Percentiles rank a stretch among this genome's conserved stretches.
Conservation (phyloP, 2,113 vertebrate genomes). For the Callorhinus ursinus region DNA sequence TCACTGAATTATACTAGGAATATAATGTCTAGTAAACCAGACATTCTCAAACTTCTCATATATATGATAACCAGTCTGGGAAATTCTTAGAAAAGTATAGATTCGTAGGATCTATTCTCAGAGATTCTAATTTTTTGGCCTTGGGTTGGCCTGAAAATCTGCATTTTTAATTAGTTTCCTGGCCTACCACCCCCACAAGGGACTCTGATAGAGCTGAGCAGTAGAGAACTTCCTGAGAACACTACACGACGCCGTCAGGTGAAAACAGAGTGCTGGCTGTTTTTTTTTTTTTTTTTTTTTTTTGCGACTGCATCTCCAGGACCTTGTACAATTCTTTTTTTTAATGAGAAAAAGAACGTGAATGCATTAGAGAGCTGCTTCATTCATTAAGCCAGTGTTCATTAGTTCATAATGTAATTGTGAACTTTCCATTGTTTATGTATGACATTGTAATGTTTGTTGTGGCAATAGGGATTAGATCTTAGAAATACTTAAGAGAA, state of each 20-base stretch:
- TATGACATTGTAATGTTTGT: background rate
- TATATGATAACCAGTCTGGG: background rate
- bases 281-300: background rate
- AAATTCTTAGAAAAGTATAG: background rate
- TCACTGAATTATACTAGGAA: background rate
- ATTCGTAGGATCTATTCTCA: background rate
- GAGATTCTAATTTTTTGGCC: background rate
- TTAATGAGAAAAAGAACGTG: background rate
- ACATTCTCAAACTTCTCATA: background rate
- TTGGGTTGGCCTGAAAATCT: background rate
- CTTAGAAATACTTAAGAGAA: background rate
- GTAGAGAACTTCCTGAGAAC: background rate
- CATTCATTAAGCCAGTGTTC: background rate
- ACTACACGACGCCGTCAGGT: fast-evolving
- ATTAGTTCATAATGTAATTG: background rate
- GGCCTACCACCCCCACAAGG: background rate
- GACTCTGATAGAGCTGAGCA: background rate
- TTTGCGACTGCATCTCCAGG: background rate
- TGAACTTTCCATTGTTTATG: background rate
- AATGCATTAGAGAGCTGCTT: background rate
- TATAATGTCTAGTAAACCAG: background rate
- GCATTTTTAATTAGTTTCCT: background rate
- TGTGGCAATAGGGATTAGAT: background rate
- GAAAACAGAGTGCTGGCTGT: background rate
- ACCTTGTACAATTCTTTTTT: background rate